Evolutionary conservation across 2,113 vertebrate species (phyloP), one percentile per base, ranked within the genome.

Genomic region (Crypturellus undulatus): DNA sequence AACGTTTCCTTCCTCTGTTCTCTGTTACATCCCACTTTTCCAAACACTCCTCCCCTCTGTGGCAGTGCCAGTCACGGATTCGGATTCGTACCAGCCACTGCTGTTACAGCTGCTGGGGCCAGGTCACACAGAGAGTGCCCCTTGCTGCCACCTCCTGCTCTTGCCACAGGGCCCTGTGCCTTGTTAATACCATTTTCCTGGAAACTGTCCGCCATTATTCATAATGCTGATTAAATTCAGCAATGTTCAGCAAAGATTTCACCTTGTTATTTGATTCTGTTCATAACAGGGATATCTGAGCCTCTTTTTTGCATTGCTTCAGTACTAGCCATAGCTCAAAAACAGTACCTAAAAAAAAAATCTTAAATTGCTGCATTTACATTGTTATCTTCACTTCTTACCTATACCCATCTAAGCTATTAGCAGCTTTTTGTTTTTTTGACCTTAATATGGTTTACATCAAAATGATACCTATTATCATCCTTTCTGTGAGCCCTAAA

Each of bases 151-250:
- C 38, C 38, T 38, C 38, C 38, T 38, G 38, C 38, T 38, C 38
- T 38, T 9, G 38, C 38, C 6, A 38, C 38, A 38, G 38, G 9
- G 38, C 38, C 38, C 38, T 38, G 38, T 38, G 38, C 38, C 38
- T 38, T 38, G 38, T 38, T 38, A 38, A 38, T 38, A 38, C 93
- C 64, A 38, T 89, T 96, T 93, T 84, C 65, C 60, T 77, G 51
- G 67, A 87, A 91, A 87, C 69, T 77, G 76, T 72, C 79, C 77
- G 42, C 68, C 51, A 59, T 77, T 47, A 34, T 81, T 81, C 49
- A 73, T 7, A 86, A 86, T 40, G 91, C 38, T 96, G 82, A 70
- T 83, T 79, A 94, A 93, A 95, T 80, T 94, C 68, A 96, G 84
- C 81, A 91, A 78, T 28, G 49, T 76, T 95, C 69, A 49, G 49